Evolutionary conservation across 2,113 vertebrate genomes (phyloP).

Genomic region (Sclerurus mexicanus): DNA sequence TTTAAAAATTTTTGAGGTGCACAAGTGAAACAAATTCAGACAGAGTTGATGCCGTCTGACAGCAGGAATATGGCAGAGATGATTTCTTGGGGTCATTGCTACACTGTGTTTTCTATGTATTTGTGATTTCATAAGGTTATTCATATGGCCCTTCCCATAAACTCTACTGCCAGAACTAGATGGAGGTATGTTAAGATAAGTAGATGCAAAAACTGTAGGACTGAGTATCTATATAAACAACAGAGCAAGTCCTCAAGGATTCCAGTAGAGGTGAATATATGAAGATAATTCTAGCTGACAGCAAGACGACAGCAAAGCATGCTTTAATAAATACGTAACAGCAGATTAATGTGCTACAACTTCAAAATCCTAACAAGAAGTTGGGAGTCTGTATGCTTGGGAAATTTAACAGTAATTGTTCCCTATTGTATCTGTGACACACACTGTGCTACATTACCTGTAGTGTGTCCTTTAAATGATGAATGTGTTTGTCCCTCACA

Average conservation of each 20-base stretch:
- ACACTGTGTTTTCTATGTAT: not conserved
- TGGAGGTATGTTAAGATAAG: not conserved
- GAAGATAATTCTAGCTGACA: not conserved
- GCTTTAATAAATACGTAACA: not conserved
- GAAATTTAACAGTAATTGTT: not conserved
- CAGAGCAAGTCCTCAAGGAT: not conserved
- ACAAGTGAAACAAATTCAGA: not conserved
- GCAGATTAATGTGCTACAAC: not conserved
- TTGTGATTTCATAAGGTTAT: not conserved
- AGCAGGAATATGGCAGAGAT: not conserved
- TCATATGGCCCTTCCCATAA: not conserved
- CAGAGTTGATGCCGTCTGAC: not conserved
- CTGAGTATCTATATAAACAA: not conserved
- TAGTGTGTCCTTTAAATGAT: conserved; percentile 33
- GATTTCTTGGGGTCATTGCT: not conserved
- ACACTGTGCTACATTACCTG: not conserved
- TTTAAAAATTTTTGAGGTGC: not conserved
- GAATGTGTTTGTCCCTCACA: conserved; percentile 1
- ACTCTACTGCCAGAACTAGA: not conserved
- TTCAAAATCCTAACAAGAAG: not conserved
- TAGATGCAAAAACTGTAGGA: not conserved
- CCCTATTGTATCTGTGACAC: not conserved
- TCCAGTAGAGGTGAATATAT: not conserved
- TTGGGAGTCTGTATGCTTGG: not conserved
- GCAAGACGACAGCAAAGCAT: not conserved